Evolutionary conservation across 2,888 invertebrate species (phyloP).

Genomic region (Vanessa cardui): DNA sequence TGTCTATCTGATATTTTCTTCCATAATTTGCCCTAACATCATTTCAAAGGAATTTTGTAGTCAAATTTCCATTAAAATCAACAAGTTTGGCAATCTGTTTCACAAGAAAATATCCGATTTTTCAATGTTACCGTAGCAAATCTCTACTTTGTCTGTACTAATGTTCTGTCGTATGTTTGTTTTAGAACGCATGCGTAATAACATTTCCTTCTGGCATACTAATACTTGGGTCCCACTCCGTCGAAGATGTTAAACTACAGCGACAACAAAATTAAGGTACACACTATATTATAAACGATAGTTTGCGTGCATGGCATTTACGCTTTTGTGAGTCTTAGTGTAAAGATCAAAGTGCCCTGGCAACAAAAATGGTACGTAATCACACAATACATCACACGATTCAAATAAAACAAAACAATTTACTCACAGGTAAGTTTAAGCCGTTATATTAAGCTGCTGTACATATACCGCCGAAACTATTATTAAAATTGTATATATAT

Average conservation of each 20-base stretch:
- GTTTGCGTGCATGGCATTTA: conserved; percentile 52
- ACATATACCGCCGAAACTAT: conserved; percentile 58
- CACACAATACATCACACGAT: conserved; percentile 41
- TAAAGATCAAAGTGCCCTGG: conserved; percentile 3
- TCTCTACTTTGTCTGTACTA: conserved; percentile 55
- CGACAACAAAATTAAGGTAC: conserved; percentile 69
- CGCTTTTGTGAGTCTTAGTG: conserved; percentile 43
- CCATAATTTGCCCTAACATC: not conserved
- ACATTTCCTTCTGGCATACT: conserved; percentile 83
- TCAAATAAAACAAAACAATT: conserved; percentile 24
- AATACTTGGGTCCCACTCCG: conserved; percentile 74
- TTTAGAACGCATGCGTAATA: conserved; percentile 83
- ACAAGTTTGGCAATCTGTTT: not conserved
- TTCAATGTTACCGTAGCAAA: conserved; percentile 30
- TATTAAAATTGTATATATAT: conserved; percentile 54
- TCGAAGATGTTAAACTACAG: conserved; percentile 62
- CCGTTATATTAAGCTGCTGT: conserved; percentile 59
- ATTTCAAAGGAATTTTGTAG: not conserved
- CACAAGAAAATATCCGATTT: conserved; percentile 35
- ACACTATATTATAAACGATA: conserved; percentile 45
- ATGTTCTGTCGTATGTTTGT: conserved; percentile 80
- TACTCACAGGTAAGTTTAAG: conserved; percentile 37
- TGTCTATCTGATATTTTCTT: conserved; percentile 57
- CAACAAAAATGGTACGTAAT: conserved; percentile 56
- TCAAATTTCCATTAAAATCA: not conserved